Conservation (phyloP, 2,113 vertebrate genomes). For the Anarrhichthys ocellatus region DNA sequence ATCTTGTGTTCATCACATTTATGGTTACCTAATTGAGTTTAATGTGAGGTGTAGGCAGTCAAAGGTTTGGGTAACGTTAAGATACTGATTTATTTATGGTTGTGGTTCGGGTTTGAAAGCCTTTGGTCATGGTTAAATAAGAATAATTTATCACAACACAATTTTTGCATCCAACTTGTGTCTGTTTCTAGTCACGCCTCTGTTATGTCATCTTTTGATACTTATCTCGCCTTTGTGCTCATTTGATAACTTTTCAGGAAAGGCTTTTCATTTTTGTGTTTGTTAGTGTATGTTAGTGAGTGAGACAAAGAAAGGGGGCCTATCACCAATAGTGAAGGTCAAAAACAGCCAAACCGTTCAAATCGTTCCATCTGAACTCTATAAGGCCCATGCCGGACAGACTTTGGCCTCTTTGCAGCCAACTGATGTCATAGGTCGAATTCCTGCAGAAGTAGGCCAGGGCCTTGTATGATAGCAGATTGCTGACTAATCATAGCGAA, state of each 20-base stretch:
- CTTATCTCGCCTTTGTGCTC: slow-evolving; percentile 4
- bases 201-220: slow-evolving; percentile 11
- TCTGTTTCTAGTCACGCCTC: slow-evolving; percentile 41
- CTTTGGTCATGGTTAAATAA: slow-evolving; percentile 46
- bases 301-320: slow-evolving; percentile 37
- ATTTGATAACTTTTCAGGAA: background rate
- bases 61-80: slow-evolving; percentile 50
- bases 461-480: slow-evolving; percentile 79
- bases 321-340: slow-evolving; percentile 52
- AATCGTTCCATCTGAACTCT: slow-evolving; percentile 74
- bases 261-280: slow-evolving; percentile 3
- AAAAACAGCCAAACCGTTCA: slow-evolving; percentile 59
- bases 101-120: slow-evolving; percentile 48
- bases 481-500: slow-evolving; percentile 85
- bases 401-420: slow-evolving; percentile 81
- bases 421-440: slow-evolving; percentile 87
- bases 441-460: slow-evolving; percentile 84
- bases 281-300: slow-evolving; percentile 37
- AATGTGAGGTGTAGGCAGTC: slow-evolving; percentile 41
- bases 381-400: slow-evolving; percentile 65
- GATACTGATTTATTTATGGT: slow-evolving; percentile 47
- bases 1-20: slow-evolving; percentile 55
- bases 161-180: slow-evolving; percentile 34
- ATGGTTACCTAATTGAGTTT: slow-evolving; percentile 38
- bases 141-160: slow-evolving; percentile 36